Conservation (phyloP, 2,113 vertebrate species). For the Stegostoma tigrinum region DNA sequence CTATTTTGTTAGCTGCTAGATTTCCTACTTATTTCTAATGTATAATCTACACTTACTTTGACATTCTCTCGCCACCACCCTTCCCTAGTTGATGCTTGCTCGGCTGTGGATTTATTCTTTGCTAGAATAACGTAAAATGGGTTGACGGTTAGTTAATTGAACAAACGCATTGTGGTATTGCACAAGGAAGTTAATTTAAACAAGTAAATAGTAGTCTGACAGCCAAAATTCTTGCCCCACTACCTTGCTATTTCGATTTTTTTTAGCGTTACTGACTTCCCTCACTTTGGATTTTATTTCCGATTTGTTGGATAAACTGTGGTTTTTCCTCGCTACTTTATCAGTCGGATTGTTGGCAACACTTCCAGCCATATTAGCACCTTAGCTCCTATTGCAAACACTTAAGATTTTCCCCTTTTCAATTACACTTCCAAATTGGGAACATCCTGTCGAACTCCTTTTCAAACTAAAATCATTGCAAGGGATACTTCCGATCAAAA, state of each 20-base stretch:
- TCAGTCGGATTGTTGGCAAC: neutral
- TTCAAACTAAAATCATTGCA: neutral
- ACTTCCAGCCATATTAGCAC: neutral
- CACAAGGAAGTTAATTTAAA: neutral
- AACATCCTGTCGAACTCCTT: neutral
- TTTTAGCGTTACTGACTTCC: neutral
- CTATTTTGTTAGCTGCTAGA: neutral
- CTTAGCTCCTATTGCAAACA: neutral
- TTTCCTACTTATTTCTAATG: neutral
- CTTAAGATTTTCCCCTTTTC: neutral
- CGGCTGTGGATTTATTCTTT: neutral
- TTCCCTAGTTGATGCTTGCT: conserved; percentile 45
- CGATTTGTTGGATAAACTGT: neutral
- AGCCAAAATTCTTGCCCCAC: neutral
- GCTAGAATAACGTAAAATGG: neutral
- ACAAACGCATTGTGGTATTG: too few relatives aligned
- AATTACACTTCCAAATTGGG: neutral
- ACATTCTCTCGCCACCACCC: conserved; percentile 56
- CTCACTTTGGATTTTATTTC: neutral
- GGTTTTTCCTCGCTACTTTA: neutral
- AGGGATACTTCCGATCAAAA: neutral
- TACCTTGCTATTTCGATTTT: neutral
- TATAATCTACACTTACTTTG: conserved; percentile 50
- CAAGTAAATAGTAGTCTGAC: neutral
- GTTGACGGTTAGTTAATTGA: neutral